Evolutionary conservation across 1,140 invertebrate species (phyloP).

Genomic region (Zaprionus kolodkinae): DNA sequence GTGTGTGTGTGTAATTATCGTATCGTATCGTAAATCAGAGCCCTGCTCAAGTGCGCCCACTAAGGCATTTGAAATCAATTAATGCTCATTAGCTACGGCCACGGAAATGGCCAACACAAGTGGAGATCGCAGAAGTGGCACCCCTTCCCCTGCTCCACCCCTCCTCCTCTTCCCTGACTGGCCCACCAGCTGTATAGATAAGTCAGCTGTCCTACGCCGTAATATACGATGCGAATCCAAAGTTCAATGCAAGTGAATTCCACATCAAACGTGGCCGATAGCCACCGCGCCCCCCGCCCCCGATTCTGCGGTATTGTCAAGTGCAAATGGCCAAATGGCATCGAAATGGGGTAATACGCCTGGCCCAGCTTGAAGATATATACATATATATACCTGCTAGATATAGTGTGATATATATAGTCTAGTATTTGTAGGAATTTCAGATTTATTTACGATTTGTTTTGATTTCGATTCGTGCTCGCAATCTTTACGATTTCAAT

Average conservation of each 20-base stretch:
- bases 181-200: conserved; percentile 45
- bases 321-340: conserved; percentile 44
- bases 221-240: conserved; percentile 73
- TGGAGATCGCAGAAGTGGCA: conserved; percentile 18
- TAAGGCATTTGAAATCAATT: conserved; percentile 62
- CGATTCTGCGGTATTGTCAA: conserved; percentile 29
- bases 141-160: no score
- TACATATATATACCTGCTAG: conserved; percentile 9
- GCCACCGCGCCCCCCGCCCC: background rate
- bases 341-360: conserved; percentile 1
- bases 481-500: conserved; percentile 69
- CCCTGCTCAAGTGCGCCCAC: conserved; percentile 12
- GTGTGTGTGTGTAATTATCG: background rate
- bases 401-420: conserved; percentile 8
- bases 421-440: conserved; percentile 16
- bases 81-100: conserved; percentile 62
- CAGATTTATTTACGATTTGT: conserved; percentile 80
- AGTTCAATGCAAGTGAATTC: conserved; percentile 57
- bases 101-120: conserved; percentile 45
- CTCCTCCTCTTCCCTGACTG: conserved; percentile 3
- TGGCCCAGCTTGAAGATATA: background rate
- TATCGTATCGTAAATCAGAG: conserved; percentile 41
- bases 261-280: conserved; percentile 48
- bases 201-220: conserved; percentile 50
- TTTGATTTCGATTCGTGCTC: conserved; percentile 61